Percentiles rank a stretch among this genome's conserved stretches.
Evolutionary conservation across 2,113 vertebrate species (phyloP).

Genomic region (Gymnobelideus leadbeateri): DNA sequence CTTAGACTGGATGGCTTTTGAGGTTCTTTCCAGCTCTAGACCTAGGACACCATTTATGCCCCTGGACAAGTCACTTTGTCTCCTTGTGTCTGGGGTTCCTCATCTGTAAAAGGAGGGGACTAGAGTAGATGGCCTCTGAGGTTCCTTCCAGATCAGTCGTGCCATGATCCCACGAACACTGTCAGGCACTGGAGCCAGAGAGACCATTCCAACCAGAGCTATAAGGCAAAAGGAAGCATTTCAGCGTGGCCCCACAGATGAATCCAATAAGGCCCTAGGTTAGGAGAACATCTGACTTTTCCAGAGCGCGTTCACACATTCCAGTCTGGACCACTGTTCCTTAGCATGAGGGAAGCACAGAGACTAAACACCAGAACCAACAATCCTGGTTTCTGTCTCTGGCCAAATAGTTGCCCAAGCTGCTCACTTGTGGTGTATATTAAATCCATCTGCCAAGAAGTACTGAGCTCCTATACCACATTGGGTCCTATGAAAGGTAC

Average conservation of each 20-base stretch:
- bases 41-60: background rate
- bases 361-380: background rate
- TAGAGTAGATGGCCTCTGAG: no score
- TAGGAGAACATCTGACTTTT: background rate
- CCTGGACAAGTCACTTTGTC: background rate
- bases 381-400: background rate
- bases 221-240: background rate
- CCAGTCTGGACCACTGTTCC: background rate
- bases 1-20: background rate
- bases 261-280: background rate
- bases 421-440: background rate
- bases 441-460: background rate
- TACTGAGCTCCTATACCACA: background rate
- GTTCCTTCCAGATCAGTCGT: background rate
- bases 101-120: no score
- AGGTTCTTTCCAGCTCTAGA: background rate
- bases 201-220: background rate
- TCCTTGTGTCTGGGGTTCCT: background rate
- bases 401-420: background rate
- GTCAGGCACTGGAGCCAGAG: background rate
- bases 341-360: background rate
- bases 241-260: background rate
- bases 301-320: background rate
- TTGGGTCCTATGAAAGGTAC: background rate
- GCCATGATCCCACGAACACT: background rate